Evolutionary conservation across 2,113 vertebrate species (phyloP).

Genomic region (Propithecus coquereli): DNA sequence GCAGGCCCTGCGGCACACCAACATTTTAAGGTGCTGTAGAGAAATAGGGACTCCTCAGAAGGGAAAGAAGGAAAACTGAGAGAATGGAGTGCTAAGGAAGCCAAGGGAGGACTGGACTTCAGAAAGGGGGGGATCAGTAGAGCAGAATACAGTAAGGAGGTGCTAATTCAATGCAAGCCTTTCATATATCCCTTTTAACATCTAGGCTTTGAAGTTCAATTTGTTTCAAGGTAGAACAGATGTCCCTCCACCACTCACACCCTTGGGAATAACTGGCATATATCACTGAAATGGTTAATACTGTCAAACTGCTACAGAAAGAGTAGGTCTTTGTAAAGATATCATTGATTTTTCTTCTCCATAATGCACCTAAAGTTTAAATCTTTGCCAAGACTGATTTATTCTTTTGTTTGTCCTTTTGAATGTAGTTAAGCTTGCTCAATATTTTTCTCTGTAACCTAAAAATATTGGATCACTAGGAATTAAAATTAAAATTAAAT

Average conservation of each 20-base stretch:
- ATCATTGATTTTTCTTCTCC: constrained; percentile 37
- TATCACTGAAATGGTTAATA: not conserved
- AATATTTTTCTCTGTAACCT: constrained; percentile 18
- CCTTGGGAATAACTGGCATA: not conserved
- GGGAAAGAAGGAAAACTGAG: not conserved
- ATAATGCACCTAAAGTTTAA: not conserved
- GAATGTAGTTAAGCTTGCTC: not conserved
- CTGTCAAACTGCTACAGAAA: not conserved
- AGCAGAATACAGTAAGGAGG: not conserved
- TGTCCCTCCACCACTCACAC: not conserved
- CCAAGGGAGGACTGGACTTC: not conserved
- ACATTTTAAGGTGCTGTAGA: not conserved
- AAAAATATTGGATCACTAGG: constrained; percentile 20
- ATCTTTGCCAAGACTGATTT: constrained; percentile 34
- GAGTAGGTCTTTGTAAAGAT: constrained; percentile 1
- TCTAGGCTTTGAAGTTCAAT: not conserved
- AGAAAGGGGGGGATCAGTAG: not conserved
- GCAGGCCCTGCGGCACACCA: not conserved
- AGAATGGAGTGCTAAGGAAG: not conserved
- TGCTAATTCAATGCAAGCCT: not conserved
- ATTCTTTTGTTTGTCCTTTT: constrained; percentile 45
- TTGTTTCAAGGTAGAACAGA: not conserved
- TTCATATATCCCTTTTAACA: not conserved
- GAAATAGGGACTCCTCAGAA: not conserved
- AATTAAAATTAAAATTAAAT: constrained; percentile 50